Evolutionary conservation across 2,797 vertebrate genomes (phyloP).

Genomic region (Novumbra hubbsi): DNA sequence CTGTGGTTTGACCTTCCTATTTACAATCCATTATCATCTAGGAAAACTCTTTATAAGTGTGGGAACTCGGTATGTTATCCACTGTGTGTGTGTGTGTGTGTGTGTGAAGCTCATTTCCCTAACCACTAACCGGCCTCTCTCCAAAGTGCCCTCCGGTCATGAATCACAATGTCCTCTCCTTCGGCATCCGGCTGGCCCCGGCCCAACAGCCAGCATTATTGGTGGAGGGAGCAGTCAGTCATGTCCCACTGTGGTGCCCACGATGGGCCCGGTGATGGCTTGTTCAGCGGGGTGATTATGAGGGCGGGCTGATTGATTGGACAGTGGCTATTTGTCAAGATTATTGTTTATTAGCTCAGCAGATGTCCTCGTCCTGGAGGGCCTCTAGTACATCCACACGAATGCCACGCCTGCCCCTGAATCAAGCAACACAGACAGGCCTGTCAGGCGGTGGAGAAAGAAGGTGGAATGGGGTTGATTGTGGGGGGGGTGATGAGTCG

Average conservation of each 20-base stretch:
- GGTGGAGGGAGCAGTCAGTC: slow-evolving; percentile 66
- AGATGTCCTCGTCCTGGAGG: slow-evolving; percentile 74
- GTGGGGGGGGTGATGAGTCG: slow-evolving; percentile 8
- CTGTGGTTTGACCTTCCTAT: not conserved
- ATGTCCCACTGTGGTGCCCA: slow-evolving; percentile 48
- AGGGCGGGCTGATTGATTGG: slow-evolving; percentile 63
- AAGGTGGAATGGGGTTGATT: slow-evolving; percentile 4
- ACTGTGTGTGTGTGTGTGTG: slow-evolving; percentile 9
- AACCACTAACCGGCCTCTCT: slow-evolving; percentile 44
- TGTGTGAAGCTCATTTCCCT: slow-evolving; percentile 56
- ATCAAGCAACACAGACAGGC: slow-evolving; percentile 10
- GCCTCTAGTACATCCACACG: slow-evolving; percentile 45
- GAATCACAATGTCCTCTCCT: slow-evolving; percentile 66
- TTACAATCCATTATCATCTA: no score
- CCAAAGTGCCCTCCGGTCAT: slow-evolving; percentile 67
- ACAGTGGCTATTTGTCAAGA: slow-evolving; percentile 77
- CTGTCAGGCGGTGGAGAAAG: not conserved
- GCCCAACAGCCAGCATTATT: slow-evolving; percentile 46
- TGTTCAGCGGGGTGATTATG: slow-evolving; percentile 60
- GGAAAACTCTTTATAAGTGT: no score
- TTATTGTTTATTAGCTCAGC: slow-evolving; percentile 79
- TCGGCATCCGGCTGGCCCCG: slow-evolving; percentile 53
- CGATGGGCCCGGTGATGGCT: slow-evolving; percentile 59
- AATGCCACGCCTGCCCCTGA: slow-evolving; percentile 5
- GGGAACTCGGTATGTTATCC: not conserved